These are phyloP conservation scores for Hypocryptadius cinnamomeus DNA, from an alignment of 2,113 vertebrate genomes.

Conservation along the genomic window DNA sequence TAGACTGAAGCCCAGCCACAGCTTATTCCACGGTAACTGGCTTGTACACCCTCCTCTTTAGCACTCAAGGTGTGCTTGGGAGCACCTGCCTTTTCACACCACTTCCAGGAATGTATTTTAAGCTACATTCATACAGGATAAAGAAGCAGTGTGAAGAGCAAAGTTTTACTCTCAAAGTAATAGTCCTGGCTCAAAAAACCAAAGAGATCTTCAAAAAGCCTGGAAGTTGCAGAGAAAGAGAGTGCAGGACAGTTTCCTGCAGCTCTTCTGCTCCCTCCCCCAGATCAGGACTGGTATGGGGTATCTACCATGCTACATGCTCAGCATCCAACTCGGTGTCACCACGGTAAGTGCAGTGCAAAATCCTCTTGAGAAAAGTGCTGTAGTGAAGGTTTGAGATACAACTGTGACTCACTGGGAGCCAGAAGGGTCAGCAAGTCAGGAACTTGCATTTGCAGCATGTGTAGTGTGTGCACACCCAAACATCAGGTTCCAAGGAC, in stretches of 20 bases:
- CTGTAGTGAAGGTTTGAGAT: slow-evolving; percentile 18
- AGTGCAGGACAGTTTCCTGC: background rate
- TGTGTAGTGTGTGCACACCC: background rate
- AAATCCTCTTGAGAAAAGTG: slow-evolving; percentile 53
- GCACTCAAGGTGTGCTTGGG: background rate
- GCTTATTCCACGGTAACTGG: background rate
- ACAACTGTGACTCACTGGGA: background rate
- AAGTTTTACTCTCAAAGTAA: background rate
- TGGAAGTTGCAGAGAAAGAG: background rate
- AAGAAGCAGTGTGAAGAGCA: background rate
- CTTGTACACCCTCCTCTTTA: background rate
- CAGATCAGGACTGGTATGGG: background rate
- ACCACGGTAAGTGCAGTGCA: slow-evolving; percentile 47
- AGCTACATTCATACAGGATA: background rate
- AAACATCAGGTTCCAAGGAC: background rate
- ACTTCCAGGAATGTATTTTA: slow-evolving; percentile 6
- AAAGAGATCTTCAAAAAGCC: background rate
- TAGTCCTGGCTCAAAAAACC: slow-evolving; percentile 7
- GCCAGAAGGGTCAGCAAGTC: background rate
- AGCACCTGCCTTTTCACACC: slow-evolving; percentile 7
- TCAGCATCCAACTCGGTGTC: background rate
- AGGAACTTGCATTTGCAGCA: slow-evolving; percentile 21
- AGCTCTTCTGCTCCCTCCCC: slow-evolving; percentile 8
- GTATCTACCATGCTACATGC: background rate
- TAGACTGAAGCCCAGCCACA: background rate